Conservation (phyloP, 2,797 vertebrate species). For the Cyprinodon diabolis region DNA sequence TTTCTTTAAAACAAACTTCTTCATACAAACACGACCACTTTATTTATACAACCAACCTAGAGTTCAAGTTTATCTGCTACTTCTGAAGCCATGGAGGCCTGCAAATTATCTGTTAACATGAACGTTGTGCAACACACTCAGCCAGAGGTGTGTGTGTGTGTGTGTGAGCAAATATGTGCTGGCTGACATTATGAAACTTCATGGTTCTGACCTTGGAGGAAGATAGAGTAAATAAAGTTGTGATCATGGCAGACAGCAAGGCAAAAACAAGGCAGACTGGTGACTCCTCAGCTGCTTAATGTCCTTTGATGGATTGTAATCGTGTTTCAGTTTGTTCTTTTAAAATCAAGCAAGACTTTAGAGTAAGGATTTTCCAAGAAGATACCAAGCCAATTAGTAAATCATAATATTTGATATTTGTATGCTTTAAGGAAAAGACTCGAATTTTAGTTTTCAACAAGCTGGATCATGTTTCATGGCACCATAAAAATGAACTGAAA, state of each 20-base stretch:
- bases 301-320: not conserved
- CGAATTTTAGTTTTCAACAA: slow-evolving; percentile 9
- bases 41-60: not conserved
- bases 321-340: not conserved
- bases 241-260: not conserved
- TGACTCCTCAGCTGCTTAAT: not conserved
- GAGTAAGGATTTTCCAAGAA: no score
- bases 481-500: slow-evolving; percentile 12
- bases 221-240: not conserved
- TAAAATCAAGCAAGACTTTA: not conserved
- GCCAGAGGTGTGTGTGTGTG: slow-evolving; percentile 10
- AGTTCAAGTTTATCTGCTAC: not conserved
- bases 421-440: no score
- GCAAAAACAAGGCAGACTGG: not conserved
- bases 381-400: no score
- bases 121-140: slow-evolving; percentile 36
- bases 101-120: slow-evolving; percentile 10
- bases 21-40: not conserved
- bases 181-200: slow-evolving; percentile 57
- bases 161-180: slow-evolving; percentile 39
- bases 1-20: slow-evolving; percentile 15
- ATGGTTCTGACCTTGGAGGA: slow-evolving; percentile 23
- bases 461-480: slow-evolving; percentile 2
- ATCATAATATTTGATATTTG: no score
- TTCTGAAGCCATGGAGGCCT: slow-evolving; percentile 7